Base-by-base conservation (phyloP, 1,140 invertebrate species). In the Chymomyza costata region DNA sequence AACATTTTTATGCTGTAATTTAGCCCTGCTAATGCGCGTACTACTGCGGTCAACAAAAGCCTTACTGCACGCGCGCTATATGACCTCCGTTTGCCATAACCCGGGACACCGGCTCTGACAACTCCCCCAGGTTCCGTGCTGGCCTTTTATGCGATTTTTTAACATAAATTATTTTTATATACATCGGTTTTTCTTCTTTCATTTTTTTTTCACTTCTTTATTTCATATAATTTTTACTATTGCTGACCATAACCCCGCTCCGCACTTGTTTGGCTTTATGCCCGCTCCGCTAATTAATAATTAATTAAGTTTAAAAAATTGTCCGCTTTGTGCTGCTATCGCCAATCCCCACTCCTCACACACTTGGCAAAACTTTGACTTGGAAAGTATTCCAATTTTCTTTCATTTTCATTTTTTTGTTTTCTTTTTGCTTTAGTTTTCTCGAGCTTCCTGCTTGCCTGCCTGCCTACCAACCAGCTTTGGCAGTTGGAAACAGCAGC, bases 311-410 rank as follows among this genome's bases (percentile, higher is more conserved):
- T 73, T 54, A 64, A 50, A 52, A 73, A 68, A 64, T 55, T 59
- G 47, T 38, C 44, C 58, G 40, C 52, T 31, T 17, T 8, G 5
- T 1, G 1, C 16, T 0, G 7, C 32, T 8, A 28, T 13, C 35
- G 17, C 0, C 28, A 5, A 3, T 7, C 13, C 31, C 43, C 30
- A 19, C 13, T 8, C 30, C 56, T 60, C 55, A n/a, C 34, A 59
- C 43, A 32, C 55, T 55, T 44, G 40, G 59, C 39, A 44, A 55
- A 53, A 78, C 66, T 76, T 78, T 66, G 53, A 44, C 56, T 66
- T 41, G 25, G 62, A 80, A 80, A 78, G 73, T 65, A 78, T 78
- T 78, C 67, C 68, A 78, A 78, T 68, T 76, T 76, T 78, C 73
- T 76, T 58, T 52, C 65, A 59, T 49, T 66, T 66, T 61, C 14